phyloP scores from a whole-genome alignment of 1,140 invertebrate genomes.

The Scaptomyza graminum region DNA sequence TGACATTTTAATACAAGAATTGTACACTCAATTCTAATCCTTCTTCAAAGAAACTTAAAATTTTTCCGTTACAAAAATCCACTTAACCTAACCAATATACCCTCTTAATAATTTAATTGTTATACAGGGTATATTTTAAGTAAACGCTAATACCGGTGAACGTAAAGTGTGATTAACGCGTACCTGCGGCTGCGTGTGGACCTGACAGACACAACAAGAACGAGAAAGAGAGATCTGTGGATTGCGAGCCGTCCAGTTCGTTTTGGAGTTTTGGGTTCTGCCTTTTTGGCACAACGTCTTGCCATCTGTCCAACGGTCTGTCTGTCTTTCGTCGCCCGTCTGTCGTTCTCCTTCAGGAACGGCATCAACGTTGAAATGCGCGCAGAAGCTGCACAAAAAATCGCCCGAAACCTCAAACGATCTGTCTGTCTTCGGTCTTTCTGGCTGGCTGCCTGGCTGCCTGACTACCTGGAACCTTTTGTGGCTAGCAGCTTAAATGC shows the following conservation, averaged over 20 bases:
- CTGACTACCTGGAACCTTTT: conserved; percentile 52
- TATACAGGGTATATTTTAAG: conserved; percentile 6
- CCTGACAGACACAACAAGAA: neutral
- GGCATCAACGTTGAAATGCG: conserved; percentile 52
- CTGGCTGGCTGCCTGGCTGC: conserved; percentile 3
- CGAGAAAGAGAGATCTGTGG: neutral
- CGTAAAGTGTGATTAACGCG: conserved; percentile 77
- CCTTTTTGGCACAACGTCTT: conserved; percentile 68
- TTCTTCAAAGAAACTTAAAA: too few relatives aligned
- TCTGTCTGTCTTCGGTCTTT: conserved; percentile 2
- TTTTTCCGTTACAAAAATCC: neutral
- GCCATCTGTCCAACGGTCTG: conserved; percentile 3
- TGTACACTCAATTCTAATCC: too few relatives aligned
- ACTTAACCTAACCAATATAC: neutral
- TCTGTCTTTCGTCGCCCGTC: conserved; percentile 4
- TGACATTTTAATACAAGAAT: too few relatives aligned
- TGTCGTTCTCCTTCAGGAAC: conserved; percentile 17
- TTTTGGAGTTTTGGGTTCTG: conserved; percentile 37
- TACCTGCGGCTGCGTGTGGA: conserved; percentile 58
- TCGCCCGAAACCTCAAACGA: conserved; percentile 47
- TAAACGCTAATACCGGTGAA: conserved; percentile 58
- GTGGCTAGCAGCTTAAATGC: conserved; percentile 67
- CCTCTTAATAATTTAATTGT: neutral
- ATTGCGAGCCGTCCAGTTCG: neutral
- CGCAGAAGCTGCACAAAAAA: conserved; percentile 78